A percentile compares a stretch with the other conserved stretches of the same genome.
Conservation (phyloP, 2,888 invertebrate species). For the Galerucella pusilla region DNA sequence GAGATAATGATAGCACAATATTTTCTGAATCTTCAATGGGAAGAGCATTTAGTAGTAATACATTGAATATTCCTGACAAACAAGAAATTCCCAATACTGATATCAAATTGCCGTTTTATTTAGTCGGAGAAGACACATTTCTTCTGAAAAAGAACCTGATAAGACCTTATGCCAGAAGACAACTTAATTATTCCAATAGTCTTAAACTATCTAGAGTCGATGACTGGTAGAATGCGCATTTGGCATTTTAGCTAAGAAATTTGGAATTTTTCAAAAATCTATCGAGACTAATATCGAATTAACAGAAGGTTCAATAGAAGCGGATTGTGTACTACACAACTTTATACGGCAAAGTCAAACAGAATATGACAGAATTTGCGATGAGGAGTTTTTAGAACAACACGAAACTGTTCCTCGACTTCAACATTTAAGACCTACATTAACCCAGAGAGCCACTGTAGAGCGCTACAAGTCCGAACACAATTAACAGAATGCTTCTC, state of each 20-base stretch:
- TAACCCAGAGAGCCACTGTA: neutral
- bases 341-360: conserved; percentile 4
- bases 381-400: conserved; percentile 1
- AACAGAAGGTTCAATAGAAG: conserved; percentile 5
- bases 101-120: too few species aligned
- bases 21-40: too few species aligned
- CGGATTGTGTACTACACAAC: conserved; percentile 3
- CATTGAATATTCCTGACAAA: too few species aligned
- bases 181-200: neutral
- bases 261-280: conserved; percentile 6
- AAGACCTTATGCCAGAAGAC: neutral
- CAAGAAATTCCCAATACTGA: too few species aligned
- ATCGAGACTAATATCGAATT: neutral
- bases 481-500: conserved; percentile 5
- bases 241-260: neutral
- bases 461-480: conserved; percentile 1
- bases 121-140: too few species aligned
- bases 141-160: neutral
- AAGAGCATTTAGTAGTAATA: too few species aligned
- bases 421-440: neutral
- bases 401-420: conserved; percentile 1
- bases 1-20: too few species aligned
- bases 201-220: too few species aligned
- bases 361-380: conserved; percentile 1
- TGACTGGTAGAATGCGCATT: too few species aligned